Conservation (phyloP, 2,113 vertebrate genomes). For the Tautogolabrus adspersus region DNA sequence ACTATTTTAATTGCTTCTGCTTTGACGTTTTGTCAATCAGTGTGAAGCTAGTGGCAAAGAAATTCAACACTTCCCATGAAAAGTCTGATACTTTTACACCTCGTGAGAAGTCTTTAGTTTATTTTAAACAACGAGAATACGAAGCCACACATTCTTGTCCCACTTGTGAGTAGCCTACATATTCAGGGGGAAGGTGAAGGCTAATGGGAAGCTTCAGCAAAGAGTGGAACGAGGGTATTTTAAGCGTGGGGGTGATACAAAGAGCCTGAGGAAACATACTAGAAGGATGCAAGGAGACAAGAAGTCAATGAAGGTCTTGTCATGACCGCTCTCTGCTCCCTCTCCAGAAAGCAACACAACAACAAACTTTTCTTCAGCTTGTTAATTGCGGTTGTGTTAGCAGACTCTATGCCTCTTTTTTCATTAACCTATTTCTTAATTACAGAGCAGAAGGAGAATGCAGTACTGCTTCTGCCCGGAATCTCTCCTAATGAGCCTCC, state of each 20-base stretch:
- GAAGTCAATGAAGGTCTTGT: constrained; percentile 29
- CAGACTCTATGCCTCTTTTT: constrained; percentile 47
- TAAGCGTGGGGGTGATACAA: constrained; percentile 18
- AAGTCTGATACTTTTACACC: not conserved
- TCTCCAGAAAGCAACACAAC: not conserved
- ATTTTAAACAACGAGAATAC: not conserved
- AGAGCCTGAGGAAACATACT: constrained; percentile 7
- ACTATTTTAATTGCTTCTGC: not conserved
- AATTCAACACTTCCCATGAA: not conserved
- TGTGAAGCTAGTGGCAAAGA: not conserved
- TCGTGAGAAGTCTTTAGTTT: not conserved
- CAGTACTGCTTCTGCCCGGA: constrained; percentile 26
- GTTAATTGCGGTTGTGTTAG: constrained; percentile 55
- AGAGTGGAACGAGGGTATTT: constrained; percentile 25
- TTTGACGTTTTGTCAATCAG: not conserved
- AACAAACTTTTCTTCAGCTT: constrained; percentile 56
- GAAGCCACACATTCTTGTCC: not conserved
- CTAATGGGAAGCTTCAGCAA: constrained; percentile 28
- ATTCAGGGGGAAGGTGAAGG: constrained; percentile 38
- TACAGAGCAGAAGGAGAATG: constrained; percentile 63
- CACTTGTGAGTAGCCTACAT: constrained; percentile 25
- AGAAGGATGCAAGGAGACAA: constrained; percentile 41
- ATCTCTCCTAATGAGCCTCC: constrained; percentile 68
- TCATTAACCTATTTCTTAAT: constrained; percentile 74
- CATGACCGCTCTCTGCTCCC: constrained; percentile 22